Evolutionary conservation across 2,797 vertebrate genomes (phyloP), one percentile per base, ranked within the genome.

Genomic region (Phaenicophaeus curvirostris): DNA sequence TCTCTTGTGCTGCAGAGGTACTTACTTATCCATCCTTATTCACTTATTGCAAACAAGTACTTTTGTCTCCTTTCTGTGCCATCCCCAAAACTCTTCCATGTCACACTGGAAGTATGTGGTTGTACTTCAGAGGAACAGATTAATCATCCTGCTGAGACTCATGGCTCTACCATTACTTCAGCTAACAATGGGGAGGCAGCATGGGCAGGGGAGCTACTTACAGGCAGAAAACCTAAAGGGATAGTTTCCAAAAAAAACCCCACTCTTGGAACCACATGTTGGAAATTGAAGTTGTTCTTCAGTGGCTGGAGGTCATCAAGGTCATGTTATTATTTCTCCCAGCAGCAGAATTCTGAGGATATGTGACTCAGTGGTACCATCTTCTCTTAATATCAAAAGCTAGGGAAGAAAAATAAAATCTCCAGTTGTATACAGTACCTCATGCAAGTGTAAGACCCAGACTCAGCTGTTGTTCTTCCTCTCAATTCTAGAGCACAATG

Each of bases 361-460:
- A 37, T 8, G 18, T 62, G 5, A 46, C 23, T 54, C 55, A 17
- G 21, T 69, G 33, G 18, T 48, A 65, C 10, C 6, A 24, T 20
- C 8, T 42, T 54, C 9, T 50, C 30, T 57, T 46, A 14, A 18
- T 68, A 73, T 3, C 24, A 58, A 95, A 97, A 91, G 10, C 50
- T 53, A 94, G 91, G 8, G 71, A 93, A 12, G 79, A 93, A 94
- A 94, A 19, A 42, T 79, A 27, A 81, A 61, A 65, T 46, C 72
- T 76, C 58, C 89, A 91, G 42, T 59, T 74, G 67, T 81, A 9
- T 83, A 93, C 78, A 95, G 83, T 35, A 93, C 74, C 8, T 95
- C 87, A 9, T 82, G 90, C n/a, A 91, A 94, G 76, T 94, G 83
- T 74, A 96, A 97, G 85, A 87, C 75, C 15, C 94, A 95, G 5